Conservation (phyloP, 92 coral and sea anemone species). For the Pocillopora grandis region DNA sequence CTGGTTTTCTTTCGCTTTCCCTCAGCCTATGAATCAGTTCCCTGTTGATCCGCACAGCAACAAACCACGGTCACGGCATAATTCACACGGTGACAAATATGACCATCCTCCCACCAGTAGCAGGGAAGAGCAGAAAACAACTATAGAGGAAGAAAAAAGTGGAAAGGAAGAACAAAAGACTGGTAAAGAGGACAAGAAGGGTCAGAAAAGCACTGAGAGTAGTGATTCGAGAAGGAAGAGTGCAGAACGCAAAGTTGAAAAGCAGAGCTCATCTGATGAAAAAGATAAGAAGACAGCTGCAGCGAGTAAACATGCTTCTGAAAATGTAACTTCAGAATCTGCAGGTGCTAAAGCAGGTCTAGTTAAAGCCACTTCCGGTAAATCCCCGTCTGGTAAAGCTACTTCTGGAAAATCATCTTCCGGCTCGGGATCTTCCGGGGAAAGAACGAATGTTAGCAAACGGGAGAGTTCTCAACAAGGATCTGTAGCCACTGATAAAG, state of each 20-base stretch:
- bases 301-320: conserved; percentile 5
- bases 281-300: conserved; percentile 15
- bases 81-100: conserved; percentile 63
- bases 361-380: background rate
- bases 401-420: background rate
- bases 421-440: background rate
- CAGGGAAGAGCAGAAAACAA: conserved; percentile 2
- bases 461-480: background rate
- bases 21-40: conserved; percentile 87
- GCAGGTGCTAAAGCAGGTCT: background rate
- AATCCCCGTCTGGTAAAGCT: background rate
- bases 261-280: conserved; percentile 3
- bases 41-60: conserved; percentile 87
- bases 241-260: conserved; percentile 1
- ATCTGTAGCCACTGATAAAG: conserved; percentile 8
- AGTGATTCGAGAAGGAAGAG: conserved; percentile 17
- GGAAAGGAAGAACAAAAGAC: conserved; percentile 18
- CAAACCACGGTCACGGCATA: conserved; percentile 61
- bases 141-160: conserved; percentile 1
- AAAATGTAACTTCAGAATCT: background rate
- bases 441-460: conserved; percentile 1
- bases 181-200: conserved; percentile 9
- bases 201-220: conserved; percentile 20
- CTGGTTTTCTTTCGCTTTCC: background rate
- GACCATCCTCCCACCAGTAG: conserved; percentile 17